phyloP scores from a whole-genome alignment of 2,113 vertebrate species.

The Castor canadensis region DNA sequence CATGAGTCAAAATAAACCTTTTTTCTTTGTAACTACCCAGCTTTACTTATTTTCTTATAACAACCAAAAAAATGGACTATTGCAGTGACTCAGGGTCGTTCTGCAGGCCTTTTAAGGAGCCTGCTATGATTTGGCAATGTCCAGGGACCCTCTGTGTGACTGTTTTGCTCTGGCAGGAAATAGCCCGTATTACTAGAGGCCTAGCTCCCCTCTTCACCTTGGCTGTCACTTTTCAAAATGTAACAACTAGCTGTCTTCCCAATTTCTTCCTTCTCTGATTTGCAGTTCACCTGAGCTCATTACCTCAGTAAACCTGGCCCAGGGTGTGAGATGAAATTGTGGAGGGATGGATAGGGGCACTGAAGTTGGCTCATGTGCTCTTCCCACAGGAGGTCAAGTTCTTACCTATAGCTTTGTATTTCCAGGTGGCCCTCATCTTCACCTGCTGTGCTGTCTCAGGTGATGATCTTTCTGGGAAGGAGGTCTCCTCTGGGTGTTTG shows the following conservation, averaged over 20 bases:
- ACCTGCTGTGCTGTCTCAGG: too few relatives aligned
- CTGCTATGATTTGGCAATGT: background rate
- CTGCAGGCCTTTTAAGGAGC: background rate
- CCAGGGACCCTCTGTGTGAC: background rate
- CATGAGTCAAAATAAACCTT: background rate
- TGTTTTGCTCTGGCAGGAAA: background rate
- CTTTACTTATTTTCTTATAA: background rate
- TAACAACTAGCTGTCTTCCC: background rate
- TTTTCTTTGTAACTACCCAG: background rate
- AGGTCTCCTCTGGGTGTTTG: background rate
- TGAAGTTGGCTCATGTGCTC: too few relatives aligned
- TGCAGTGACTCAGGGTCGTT: background rate
- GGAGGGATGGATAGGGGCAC: background rate
- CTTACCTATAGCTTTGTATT: background rate
- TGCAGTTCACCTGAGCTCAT: background rate
- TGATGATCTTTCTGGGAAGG: background rate
- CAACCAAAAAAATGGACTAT: background rate
- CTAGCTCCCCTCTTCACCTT: background rate
- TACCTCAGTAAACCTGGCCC: background rate
- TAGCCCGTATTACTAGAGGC: background rate
- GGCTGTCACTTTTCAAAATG: background rate
- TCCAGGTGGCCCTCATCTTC: background rate
- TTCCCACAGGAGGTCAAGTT: accelerated
- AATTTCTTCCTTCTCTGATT: background rate
- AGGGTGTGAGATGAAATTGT: accelerated